Percentiles rank a stretch among this genome's conserved stretches.
Conservation (phyloP, 2,113 vertebrate genomes). For the Pelecanoides urinatrix region DNA sequence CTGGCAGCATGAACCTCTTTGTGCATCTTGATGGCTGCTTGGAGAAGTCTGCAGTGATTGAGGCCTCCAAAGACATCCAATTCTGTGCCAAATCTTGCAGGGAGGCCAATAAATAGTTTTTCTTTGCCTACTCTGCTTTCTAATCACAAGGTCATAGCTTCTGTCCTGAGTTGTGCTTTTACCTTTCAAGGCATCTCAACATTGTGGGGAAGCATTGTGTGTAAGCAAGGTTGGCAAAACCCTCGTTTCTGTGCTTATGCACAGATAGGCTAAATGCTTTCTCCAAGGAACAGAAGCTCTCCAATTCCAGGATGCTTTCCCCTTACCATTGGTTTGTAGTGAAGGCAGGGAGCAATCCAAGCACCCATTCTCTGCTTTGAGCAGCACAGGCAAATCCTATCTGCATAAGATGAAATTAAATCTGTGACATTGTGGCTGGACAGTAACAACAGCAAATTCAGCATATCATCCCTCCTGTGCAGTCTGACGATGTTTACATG, state of each 20-base stretch:
- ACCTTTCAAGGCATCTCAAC: accelerated
- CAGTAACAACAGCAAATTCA: neutral
- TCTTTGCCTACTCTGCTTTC: neutral
- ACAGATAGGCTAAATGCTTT: neutral
- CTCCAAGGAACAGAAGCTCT: neutral
- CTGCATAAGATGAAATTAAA: neutral
- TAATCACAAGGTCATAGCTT: neutral
- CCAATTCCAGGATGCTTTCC: neutral
- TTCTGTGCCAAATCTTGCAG: neutral
- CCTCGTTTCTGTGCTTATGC: neutral
- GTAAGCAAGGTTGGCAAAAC: neutral
- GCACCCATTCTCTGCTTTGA: neutral
- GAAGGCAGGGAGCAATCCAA: neutral
- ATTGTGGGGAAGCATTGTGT: neutral
- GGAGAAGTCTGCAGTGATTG: neutral
- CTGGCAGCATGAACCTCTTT: neutral
- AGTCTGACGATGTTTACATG: neutral
- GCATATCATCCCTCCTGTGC: neutral
- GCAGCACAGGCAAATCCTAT: neutral
- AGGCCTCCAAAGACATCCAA: neutral
- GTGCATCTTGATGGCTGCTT: neutral
- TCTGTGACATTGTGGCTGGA: neutral
- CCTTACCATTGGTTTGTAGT: neutral
- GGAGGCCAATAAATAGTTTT: neutral
- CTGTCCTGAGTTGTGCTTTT: neutral